A percentile compares a stretch with the other conserved stretches of the same genome.
These are phyloP conservation scores for Carlito syrichta DNA, from an alignment of 2,113 vertebrate species.

Conservation along the genomic window DNA sequence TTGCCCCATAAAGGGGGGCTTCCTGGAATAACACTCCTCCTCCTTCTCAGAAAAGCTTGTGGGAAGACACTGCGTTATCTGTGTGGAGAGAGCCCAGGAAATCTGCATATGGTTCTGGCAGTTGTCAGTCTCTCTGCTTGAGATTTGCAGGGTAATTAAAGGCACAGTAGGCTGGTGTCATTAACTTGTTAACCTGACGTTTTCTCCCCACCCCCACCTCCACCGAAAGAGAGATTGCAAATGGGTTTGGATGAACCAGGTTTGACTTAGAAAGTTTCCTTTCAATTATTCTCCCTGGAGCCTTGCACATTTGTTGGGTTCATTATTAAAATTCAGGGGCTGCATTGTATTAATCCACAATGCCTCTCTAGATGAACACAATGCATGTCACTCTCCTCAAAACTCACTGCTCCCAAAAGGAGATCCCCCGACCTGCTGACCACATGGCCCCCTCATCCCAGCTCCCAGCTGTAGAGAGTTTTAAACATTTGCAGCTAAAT, in stretches of 20 bases:
- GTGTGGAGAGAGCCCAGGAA: neutral
- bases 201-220: neutral
- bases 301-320: neutral
- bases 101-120: neutral
- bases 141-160: conserved; percentile 39
- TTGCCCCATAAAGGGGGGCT: neutral
- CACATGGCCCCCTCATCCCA: neutral
- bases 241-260: neutral
- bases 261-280: conserved; percentile 34
- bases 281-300: conserved; percentile 44
- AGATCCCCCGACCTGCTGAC: neutral
- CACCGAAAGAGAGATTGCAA: neutral
- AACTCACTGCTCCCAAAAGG: neutral
- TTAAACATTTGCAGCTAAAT: neutral
- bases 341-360: neutral
- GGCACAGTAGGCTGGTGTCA: conserved; percentile 47
- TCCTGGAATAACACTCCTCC: neutral
- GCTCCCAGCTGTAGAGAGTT: neutral
- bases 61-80: neutral
- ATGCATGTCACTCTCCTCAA: neutral
- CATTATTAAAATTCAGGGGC: conserved; percentile 21
- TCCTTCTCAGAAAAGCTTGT: neutral
- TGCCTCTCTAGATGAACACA: neutral
- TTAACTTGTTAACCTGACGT: conserved; percentile 59
- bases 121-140: neutral